Evolutionary conservation across 2,888 invertebrate species (phyloP), one percentile per base, ranked within the genome.

Genomic region (Ashinkailepas kermadecensis): DNA sequence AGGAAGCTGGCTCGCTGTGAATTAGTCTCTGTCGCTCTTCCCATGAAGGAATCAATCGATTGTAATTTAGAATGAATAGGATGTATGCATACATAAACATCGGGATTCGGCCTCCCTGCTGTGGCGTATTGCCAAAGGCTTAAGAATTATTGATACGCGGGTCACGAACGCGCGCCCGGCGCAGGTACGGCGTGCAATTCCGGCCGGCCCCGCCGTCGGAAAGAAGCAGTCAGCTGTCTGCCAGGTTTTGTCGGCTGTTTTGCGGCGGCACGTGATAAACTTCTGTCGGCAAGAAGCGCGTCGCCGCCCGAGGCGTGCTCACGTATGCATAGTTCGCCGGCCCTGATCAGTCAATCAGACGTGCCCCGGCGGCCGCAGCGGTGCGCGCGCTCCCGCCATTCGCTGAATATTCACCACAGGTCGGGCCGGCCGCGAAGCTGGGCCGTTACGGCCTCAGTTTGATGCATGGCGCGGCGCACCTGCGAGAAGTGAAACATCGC

Each of bases 11-110:
- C 15, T 23, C 65, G 65, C 0, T 4, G 39, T 39, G 39, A 39
- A 39, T 39, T 39, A 39, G 39, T 39, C 1, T 39, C 39, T 39
- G 39, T 39, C 39, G 39, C 39, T 39, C 39, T 39, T 39, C 65
- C 65, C 65, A 65, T 65, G 65, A 12, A 23, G 23, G 65, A 65
- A 65, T 65, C 65, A 23, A 65, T 23, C n/a, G n/a, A 65, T 65
- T 65, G 65, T 65, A 65, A 65, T 65, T 65, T 65, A 65, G 65
- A 23, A 65, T 65, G 65, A 65, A 65, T 65, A 23, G 65, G 23
- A 65, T n/a, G 23, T n/a, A 65, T 23, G 65, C 65, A n/a, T n/a
- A 23, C 23, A 65, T 65, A 65, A 65, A 65, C 23, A 65, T 8
- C n/a, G 23, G 65, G 65, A 65, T 65, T 65, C 23, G 65, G 9